Evolutionary conservation across 1,140 invertebrate species (phyloP), one percentile per base, ranked within the genome.

Genomic region (Chrysoperla carnea): DNA sequence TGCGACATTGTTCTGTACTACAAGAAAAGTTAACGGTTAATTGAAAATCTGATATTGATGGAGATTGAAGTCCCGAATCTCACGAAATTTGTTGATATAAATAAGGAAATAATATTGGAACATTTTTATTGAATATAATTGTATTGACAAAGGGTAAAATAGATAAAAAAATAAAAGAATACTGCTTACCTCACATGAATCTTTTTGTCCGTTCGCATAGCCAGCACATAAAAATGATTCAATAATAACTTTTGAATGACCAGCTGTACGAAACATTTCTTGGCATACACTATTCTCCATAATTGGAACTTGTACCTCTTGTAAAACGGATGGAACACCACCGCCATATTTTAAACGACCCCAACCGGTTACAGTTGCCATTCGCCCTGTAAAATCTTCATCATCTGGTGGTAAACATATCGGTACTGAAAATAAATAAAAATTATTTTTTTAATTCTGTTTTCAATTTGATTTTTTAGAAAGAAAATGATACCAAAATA

Each of bases 181-280:
- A 17, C 4, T 23, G 61, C 62, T 66, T 68, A 92, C 88, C 73
- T 94, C 89, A 63, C 90, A 95, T 3, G 88, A 91, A 56, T 95
- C 90, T 58, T 87, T 87, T 51, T 87, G 81, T 6, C 90, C 90
- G 51, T 85, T 85, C 14, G 83, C 78, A 57, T 93, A 95, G 31
- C 90, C 90, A 9, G 90, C 90, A 54, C 90, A 95, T n/a, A 94
- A 67, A 64, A 94, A 94, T 43, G 85, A 89, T 33, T 76, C 76
- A 8, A 87, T 63, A 48, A 94, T 92, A 41, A 76, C 73, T 64
- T 94, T 94, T 2, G 76, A 66, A 52, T 93, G 88, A 1, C 85
- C 86, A 1, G 83, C 85, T 0, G 83, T 85, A 43, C 80, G 73
- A 70, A 93, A 94, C 88, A 93, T 92, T 54, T 88, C 81, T 62